Evolutionary conservation across 1,140 invertebrate genomes (phyloP), one percentile per base, ranked within the genome.

Genomic region (Plectrocnemia conspersa): DNA sequence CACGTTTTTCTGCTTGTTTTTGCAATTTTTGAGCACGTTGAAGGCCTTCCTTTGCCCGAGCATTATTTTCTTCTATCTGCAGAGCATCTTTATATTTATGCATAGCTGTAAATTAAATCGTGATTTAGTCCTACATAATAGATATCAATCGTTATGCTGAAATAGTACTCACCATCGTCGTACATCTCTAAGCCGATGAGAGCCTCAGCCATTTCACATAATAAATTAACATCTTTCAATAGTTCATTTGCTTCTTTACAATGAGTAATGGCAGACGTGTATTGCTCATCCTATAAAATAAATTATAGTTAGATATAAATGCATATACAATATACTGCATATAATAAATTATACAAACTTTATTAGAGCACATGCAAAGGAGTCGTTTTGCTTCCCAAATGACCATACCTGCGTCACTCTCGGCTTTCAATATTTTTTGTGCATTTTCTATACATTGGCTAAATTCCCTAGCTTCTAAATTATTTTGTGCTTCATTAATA

Each of bases 171-270:
- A 91, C 89, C 91, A 80, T 96, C 90, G 64, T 97, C 91, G 70
- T 83, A 98, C 80, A 96, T 82, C 70, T 98, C 95, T 36, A 85
- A 84, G 3, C 82, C 78, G 19, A 98, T 76, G 69, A 96, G 87
- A 11, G 93, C 92, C 65, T 99, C 96, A 0, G 88, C 97, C 63
- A 87, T 80, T 72, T 98, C 91, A 71, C 92, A 95, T 40, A 93
- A 79, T 24, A 91, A 71, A 54, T 87, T 80, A 2, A 88, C 74
- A 67, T 93, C 89, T 54, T 85, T 80, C 60, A 83, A 79, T 49
- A 93, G 79, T 52, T 86, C 77, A 40, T 98, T 65, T 7, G 94
- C 92, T 53, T 84, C 79, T 41, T 82, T 81, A 72, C 97, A 99
- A 44, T 81, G 76, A 25, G 77, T 73, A 35, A 98, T 74, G 16